A percentile compares a stretch with the other conserved stretches of the same genome.
Conservation (phyloP, 2,797 vertebrate genomes). For the Poecile montanus region DNA sequence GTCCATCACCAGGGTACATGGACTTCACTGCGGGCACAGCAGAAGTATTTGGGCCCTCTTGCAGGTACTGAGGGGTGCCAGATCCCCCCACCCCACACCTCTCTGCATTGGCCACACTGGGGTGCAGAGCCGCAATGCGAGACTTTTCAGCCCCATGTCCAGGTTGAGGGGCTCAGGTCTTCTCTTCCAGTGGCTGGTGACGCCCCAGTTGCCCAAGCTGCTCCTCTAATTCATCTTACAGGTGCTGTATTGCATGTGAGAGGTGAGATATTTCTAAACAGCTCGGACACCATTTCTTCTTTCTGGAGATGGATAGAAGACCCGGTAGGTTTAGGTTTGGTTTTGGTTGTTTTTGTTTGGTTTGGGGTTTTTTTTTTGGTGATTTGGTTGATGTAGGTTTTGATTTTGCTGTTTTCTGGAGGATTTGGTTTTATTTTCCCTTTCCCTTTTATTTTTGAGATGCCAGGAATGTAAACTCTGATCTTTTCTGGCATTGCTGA, state of each 20-base stretch:
- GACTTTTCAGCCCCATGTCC: fast-evolving
- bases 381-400: background rate
- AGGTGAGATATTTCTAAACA: background rate
- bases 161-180: background rate
- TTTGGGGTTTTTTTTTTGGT: background rate
- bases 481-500: conserved; percentile 46
- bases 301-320: conserved; percentile 22
- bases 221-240: conserved; percentile 8
- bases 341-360: background rate
- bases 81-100: background rate
- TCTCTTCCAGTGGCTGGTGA: background rate
- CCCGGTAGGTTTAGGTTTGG: conserved; percentile 19
- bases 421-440: conserved; percentile 16
- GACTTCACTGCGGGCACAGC: fast-evolving
- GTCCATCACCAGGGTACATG: fast-evolving
- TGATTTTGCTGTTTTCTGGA: background rate
- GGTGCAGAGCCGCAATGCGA: fast-evolving
- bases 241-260: background rate
- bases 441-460: conserved; percentile 11
- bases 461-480: conserved; percentile 6
- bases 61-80: background rate
- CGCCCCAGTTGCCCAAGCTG: background rate
- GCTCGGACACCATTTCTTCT: background rate
- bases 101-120: fast-evolving
- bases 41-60: background rate